These are phyloP conservation scores for Diglossa cyanea DNA, from an alignment of 2,797 vertebrate species.

Conservation along the genomic window DNA sequence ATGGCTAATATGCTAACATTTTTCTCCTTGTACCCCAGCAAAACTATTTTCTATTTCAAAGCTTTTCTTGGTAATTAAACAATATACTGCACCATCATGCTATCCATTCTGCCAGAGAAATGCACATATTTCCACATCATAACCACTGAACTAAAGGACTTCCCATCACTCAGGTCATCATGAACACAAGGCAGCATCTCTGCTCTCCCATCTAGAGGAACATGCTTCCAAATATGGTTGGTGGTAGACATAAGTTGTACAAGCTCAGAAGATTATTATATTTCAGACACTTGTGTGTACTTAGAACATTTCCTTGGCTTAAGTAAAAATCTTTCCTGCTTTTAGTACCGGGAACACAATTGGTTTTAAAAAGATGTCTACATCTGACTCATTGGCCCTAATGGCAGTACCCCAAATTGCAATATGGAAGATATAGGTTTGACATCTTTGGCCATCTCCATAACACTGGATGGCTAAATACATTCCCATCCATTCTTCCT, in stretches of 20 bases:
- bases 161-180: background rate
- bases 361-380: background rate
- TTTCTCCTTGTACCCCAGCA: background rate
- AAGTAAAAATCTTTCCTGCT: background rate
- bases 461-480: background rate
- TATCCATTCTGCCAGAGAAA: background rate
- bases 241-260: background rate
- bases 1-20: constrained; percentile 42
- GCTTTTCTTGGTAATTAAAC: background rate
- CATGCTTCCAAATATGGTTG: background rate
- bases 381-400: background rate
- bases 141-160: background rate
- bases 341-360: background rate
- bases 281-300: background rate
- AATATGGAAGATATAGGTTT: background rate
- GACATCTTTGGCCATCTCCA: background rate
- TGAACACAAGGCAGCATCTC: background rate
- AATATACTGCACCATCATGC: background rate
- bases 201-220: background rate
- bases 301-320: background rate
- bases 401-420: background rate
- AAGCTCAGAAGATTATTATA: background rate
- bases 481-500: background rate
- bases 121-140: background rate
- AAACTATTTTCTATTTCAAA: constrained; percentile 18